Percentiles rank a stretch among this genome's conserved stretches.
Conservation (phyloP, 2,888 invertebrate species). For the Proisotoma minuta region DNA sequence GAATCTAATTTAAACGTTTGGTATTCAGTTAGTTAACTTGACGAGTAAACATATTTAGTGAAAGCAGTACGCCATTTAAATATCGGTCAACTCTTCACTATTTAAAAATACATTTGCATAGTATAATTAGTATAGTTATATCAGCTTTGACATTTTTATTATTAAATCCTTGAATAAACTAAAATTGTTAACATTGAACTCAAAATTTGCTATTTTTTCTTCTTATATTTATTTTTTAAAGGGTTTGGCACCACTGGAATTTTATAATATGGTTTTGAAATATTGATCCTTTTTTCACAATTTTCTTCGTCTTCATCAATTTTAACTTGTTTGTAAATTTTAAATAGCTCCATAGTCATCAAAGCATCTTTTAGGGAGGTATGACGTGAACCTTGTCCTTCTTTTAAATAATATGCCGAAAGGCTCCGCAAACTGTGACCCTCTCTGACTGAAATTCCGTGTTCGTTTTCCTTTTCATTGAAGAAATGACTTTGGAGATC, state of each 20-base stretch:
- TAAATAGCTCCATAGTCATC: slow-evolving; percentile 5
- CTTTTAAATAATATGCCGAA: not conserved
- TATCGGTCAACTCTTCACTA: too few species aligned
- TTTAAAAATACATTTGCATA: too few species aligned
- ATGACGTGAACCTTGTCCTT: not conserved
- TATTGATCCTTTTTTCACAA: not conserved
- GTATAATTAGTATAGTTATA: too few species aligned
- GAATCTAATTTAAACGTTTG: too few species aligned
- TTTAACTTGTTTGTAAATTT: slow-evolving; percentile 5
- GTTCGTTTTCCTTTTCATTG: not conserved
- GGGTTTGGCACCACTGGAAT: slow-evolving; percentile 8
- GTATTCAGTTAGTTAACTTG: too few species aligned
- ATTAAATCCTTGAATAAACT: too few species aligned
- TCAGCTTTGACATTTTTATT: too few species aligned
- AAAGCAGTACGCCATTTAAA: too few species aligned
- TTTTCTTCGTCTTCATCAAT: not conserved
- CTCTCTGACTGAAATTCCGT: not conserved
- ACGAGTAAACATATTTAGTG: too few species aligned
- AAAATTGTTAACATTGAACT: too few species aligned
- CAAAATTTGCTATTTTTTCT: too few species aligned
- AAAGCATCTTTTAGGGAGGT: not conserved
- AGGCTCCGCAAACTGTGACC: not conserved
- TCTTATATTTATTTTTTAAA: too few species aligned
- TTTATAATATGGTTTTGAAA: not conserved
- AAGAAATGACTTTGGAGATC: slow-evolving; percentile 7